Conservation (phyloP, 2,797 vertebrate genomes). For the Crax fasciolata region DNA sequence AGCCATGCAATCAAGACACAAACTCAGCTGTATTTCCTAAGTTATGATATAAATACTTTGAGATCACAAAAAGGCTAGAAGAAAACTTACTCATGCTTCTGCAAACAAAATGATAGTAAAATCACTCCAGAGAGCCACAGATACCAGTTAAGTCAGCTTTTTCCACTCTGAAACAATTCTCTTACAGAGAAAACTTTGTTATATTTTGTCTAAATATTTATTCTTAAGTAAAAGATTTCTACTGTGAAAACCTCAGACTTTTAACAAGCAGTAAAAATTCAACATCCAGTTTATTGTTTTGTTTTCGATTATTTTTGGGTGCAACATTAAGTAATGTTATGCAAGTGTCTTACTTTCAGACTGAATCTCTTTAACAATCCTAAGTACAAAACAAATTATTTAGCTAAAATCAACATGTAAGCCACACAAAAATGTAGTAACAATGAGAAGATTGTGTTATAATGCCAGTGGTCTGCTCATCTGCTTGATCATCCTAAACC, state of each 20-base stretch:
- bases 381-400: neutral
- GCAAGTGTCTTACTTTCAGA: neutral
- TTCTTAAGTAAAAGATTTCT: neutral
- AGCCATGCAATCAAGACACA: neutral
- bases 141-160: neutral
- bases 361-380: neutral
- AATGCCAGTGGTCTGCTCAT: neutral
- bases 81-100: neutral
- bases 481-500: neutral
- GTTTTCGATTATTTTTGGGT: neutral
- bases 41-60: neutral
- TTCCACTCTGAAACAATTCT: neutral
- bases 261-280: neutral
- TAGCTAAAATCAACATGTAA: neutral
- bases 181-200: neutral
- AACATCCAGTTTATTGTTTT: neutral
- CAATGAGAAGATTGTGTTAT: neutral
- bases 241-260: neutral
- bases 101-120: neutral
- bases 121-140: neutral
- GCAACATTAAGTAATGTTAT: neutral
- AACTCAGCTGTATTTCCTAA: neutral
- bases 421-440: neutral
- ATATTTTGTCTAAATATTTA: neutral
- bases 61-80: neutral